Evolutionary conservation across 2,113 vertebrate species (phyloP).

Genomic region (Myotis lucifugus): DNA sequence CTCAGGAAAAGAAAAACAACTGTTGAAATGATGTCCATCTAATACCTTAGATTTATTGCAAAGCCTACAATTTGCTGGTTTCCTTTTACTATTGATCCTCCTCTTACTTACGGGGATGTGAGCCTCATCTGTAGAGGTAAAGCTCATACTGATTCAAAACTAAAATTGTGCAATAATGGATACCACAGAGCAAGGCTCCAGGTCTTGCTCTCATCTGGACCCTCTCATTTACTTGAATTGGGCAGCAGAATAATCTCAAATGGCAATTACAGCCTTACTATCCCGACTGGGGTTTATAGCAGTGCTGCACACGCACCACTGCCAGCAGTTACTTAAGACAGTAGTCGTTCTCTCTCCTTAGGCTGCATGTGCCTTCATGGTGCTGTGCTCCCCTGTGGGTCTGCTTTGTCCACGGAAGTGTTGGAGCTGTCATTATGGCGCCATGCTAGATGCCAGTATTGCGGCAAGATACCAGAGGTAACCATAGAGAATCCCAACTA

Average conservation of each 20-base stretch:
- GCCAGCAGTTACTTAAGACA: constrained; percentile 67
- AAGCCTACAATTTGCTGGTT: constrained; percentile 74
- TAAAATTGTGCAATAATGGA: constrained; percentile 66
- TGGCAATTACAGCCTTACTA: constrained; percentile 70
- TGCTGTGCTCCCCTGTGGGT: background rate
- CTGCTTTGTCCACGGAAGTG: background rate
- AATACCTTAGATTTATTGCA: constrained; percentile 61
- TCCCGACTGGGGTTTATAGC: constrained; percentile 26
- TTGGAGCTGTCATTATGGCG: constrained; percentile 36
- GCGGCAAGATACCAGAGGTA: background rate
- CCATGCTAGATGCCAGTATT: background rate
- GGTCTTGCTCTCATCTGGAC: constrained; percentile 67
- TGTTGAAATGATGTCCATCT: constrained; percentile 67
- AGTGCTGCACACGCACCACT: constrained; percentile 13
- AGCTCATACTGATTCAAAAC: constrained; percentile 68
- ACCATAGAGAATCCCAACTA: background rate
- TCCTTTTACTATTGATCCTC: constrained; percentile 73
- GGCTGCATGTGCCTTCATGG: background rate
- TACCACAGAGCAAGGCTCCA: constrained; percentile 62
- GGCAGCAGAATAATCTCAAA: constrained; percentile 73
- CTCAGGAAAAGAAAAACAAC: constrained; percentile 75
- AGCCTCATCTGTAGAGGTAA: constrained; percentile 61
- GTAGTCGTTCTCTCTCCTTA: background rate
- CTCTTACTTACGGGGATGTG: constrained; percentile 62
- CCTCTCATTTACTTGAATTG: constrained; percentile 74